Evolutionary conservation across 2,113 vertebrate genomes (phyloP), one percentile per base, ranked within the genome.

Genomic region (Lycaon pictus): DNA sequence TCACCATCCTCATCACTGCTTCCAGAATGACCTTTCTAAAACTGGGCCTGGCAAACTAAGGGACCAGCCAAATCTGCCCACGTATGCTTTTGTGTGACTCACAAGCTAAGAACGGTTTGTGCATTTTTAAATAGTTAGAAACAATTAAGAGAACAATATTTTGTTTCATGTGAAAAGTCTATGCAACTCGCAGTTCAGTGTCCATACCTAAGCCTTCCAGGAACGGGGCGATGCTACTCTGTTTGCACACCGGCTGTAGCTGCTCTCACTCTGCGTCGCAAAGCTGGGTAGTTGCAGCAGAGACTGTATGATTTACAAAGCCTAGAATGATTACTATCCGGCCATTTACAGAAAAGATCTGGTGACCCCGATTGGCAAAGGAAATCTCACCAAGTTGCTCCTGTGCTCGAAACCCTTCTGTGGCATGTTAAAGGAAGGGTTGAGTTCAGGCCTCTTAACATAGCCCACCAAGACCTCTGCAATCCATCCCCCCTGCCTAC

Each of bases 121-220:
- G 37, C 17, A 90, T 90, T 95, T 97, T 88, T 83, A 92, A 93
- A n/a, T 90, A 62, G 10, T 51, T 96, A 35, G 89, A 90, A 89
- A 81, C 27, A 79, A 29, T 48, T 35, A 77, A 55, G 84, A 80
- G 29, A 71, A 69, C 7, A 71, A 5, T 62, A 60, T 74, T 87
- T 95, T 55, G n/a, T 90, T 67, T 37, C 43, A 58, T 37, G 29
- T 23, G 53, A 62, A 95, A 80, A 81, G 87, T 55, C 22, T 22
- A 71, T 48, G 37, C 56, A 51, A 60, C 51, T 94, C 35, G 48
- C 25, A 48, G 92, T 82, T 92, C 84, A 10, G 0, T 35, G 27
- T 83, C 56, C 15, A 19, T 15, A 65, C 55, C 23, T 86, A 19
- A 88, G 63, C 74, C 79, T 97, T 23, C 11, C 4, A 82, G 79